Base-by-base conservation (phyloP, 2,797 vertebrate genomes). In the Ataeniobius toweri region DNA sequence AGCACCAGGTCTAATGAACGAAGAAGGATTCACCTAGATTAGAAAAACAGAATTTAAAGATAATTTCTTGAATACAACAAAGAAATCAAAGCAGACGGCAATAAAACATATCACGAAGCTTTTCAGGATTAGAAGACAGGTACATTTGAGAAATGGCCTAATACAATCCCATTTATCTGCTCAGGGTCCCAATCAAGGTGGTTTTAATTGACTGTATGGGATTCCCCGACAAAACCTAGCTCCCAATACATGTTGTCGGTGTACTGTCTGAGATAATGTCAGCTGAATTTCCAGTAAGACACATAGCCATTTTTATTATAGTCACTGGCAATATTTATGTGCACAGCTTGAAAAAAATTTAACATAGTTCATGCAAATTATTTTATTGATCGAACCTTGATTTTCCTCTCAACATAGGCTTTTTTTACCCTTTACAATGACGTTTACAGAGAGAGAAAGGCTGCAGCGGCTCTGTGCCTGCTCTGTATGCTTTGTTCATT, bases 1-100 rank as follows among this genome's bases (percentile, higher is more conserved):
- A 41, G 96, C 94, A 59, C 96, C 95, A 5, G 96, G 95, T 68
- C 95, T 96, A 84, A 96, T 82, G 46, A 96, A 90, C 59, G 96
- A 88, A 0, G 98, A 96, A 56, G 96, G 93, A 75, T 96, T 97
- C 50, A 98, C 97, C 98, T 99, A 85, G 3, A 61, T 56, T 18
- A 18, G 48, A 9, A 71, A 51, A 55, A n/a, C 12, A 76, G 9
- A 1, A 55, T 18, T 73, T 53, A 8, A 75, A 53, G 16, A 63
- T 10, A 41, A 48, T 9, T 13, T 41, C 20, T 73, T 44, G 2
- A 22, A 39, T 58, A 16, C 44, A 31, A 39, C 51, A 53, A 41
- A 13, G 31, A 68, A 76, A 81, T 7, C 8, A 55, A 73, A 16
- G 8, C 22, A 39, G 14, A 44, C 20, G 3, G 36, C 36, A 36